phyloP scores from a whole-genome alignment of 2,888 invertebrate genomes.

The Leptinotarsa haldemani region DNA sequence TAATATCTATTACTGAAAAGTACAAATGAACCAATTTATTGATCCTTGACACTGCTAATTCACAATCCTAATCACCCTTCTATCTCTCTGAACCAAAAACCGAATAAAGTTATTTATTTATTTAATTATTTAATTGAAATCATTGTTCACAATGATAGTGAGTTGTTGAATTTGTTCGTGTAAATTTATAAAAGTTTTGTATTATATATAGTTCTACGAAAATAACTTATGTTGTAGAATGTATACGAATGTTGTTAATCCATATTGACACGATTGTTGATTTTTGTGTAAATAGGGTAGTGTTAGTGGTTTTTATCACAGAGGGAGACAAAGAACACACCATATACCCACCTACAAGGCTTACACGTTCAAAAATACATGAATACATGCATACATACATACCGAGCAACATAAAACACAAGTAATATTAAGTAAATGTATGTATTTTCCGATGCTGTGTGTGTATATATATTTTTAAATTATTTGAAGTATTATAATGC shows the following conservation, averaged over 20 bases:
- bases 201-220: conserved; percentile 27
- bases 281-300: conserved; percentile 46
- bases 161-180: conserved; percentile 12
- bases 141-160: not conserved
- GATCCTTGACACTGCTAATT: not conserved
- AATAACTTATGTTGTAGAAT: conserved; percentile 24
- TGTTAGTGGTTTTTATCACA: conserved; percentile 50
- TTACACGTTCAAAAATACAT: conserved; percentile 69
- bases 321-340: conserved; percentile 59
- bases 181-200: conserved; percentile 28
- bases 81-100: not conserved
- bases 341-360: conserved; percentile 58
- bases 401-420: conserved; percentile 54
- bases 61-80: not conserved
- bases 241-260: conserved; percentile 36
- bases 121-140: conserved; percentile 3
- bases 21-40: conserved; percentile 3
- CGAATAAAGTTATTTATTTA: conserved; percentile 1
- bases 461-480: conserved; percentile 61
- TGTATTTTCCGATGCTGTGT: conserved; percentile 66
- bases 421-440: conserved; percentile 63
- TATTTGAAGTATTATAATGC: conserved; percentile 63
- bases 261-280: conserved; percentile 35
- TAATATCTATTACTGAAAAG: not conserved
- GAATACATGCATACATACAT: conserved; percentile 56